A percentile compares a stretch with the other conserved stretches of the same genome.
These are phyloP conservation scores for Stenodera caucasica DNA, from an alignment of 2,888 invertebrate genomes.

Conservation along the genomic window DNA sequence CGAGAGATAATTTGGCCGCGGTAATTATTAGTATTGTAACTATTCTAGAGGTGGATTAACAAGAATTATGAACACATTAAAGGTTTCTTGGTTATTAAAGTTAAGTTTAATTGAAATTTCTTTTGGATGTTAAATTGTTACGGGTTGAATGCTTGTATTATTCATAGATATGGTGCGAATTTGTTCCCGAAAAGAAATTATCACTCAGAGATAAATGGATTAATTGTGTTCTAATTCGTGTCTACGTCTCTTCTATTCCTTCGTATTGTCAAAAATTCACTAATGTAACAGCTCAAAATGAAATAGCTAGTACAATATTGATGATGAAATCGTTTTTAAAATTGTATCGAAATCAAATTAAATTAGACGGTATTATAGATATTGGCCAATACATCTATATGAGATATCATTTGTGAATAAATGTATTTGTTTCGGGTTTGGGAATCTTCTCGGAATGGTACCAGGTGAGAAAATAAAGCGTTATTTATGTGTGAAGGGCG, in stretches of 20 bases:
- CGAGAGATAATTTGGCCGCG: no score
- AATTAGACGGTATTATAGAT: background rate
- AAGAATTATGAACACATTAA: no score
- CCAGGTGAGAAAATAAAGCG: constrained; percentile 1
- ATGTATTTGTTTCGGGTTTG: background rate
- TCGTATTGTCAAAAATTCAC: constrained; percentile 11
- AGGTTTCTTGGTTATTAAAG: no score
- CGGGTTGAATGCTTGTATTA: no score
- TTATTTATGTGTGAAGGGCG: constrained; percentile 1
- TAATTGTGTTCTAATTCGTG: constrained; percentile 5
- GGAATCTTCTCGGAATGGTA: background rate
- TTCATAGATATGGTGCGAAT: background rate
- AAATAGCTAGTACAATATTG: constrained; percentile 19
- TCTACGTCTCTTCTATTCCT: background rate
- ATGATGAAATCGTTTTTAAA: constrained; percentile 6
- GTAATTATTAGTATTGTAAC: no score
- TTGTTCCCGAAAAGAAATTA: background rate
- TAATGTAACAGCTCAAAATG: constrained; percentile 15
- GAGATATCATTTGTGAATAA: background rate
- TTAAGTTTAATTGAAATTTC: no score
- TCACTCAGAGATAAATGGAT: constrained; percentile 13
- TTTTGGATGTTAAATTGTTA: no score
- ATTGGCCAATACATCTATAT: background rate
- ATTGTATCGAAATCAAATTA: background rate
- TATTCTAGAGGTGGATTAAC: no score